Percentiles rank a stretch among this genome's conserved stretches.
Conservation (phyloP, 2,113 vertebrate species). For the Amphilophus citrinellus region DNA sequence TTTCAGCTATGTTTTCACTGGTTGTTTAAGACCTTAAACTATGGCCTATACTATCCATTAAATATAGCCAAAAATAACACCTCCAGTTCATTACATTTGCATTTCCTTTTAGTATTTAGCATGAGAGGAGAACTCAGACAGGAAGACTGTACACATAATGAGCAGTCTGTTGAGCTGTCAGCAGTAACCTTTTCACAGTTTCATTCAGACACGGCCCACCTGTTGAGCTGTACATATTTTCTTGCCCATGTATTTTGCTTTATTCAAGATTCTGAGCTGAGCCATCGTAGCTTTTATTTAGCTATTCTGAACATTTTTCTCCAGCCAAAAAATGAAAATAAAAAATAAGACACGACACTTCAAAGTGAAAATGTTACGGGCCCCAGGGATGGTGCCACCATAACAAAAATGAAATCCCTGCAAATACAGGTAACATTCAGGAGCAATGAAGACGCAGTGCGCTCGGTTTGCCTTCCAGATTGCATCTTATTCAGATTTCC, state of each 20-base stretch:
- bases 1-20: background rate
- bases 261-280: slow-evolving; percentile 45
- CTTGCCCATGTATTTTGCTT: slow-evolving; percentile 48
- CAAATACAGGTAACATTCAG: too few species aligned
- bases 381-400: too few species aligned
- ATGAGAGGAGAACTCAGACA: slow-evolving; percentile 36
- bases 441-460: too few species aligned
- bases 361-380: too few species aligned
- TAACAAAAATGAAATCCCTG: too few species aligned
- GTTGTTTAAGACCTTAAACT: background rate
- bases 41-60: background rate
- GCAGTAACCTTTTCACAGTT: slow-evolving; percentile 73
- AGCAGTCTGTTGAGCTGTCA: slow-evolving; percentile 67
- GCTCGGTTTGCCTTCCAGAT: too few species aligned
- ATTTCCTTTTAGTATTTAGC: slow-evolving; percentile 52
- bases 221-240: slow-evolving; percentile 57
- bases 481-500: too few species aligned
- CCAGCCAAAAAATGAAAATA: background rate
- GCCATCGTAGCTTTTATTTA: slow-evolving; percentile 12
- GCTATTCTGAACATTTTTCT: slow-evolving; percentile 29
- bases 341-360: slow-evolving; percentile 9
- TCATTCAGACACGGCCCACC: slow-evolving; percentile 59
- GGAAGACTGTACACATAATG: slow-evolving; percentile 54
- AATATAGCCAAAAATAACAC: slow-evolving; percentile 30
- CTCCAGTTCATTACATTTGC: slow-evolving; percentile 43